Base-by-base conservation (phyloP, 2,888 invertebrate species). In the Chymomyza fuscimana region DNA sequence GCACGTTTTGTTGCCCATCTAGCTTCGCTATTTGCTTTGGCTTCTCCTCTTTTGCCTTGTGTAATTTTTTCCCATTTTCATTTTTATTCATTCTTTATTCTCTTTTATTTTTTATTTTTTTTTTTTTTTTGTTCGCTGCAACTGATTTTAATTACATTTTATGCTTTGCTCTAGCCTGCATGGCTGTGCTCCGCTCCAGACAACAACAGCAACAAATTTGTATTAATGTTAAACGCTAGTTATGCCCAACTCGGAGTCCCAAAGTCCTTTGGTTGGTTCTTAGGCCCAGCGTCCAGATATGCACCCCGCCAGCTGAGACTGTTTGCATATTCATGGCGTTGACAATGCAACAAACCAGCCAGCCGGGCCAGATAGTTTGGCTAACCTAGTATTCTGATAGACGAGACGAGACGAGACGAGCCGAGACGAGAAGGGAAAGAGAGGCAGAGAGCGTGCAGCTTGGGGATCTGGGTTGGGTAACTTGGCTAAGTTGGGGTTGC, bases 141-240 rank as follows among this genome's bases (percentile, higher is more conserved):
- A 75, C 76, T 76, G 73, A 76, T 76, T 76, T 76, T 76, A 76
- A 76, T 76, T 76, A 76, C 76, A 76, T 72, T 76, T 76, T 76
- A 76, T 76, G 67, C 63, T 58, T 60, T 40, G 64, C 22, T 15
- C 50, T 15, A 32, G 29, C 12, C 50, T 25, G 2, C 56, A 19
- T 25, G 16, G 52, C 51, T 51, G 32, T 29, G 60, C 36, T 19
- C 54, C 61, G 60, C 36, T 19, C 54, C 61, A 46, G 56, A 66
- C 75, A 70, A 46, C 40, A 46, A 46, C 40, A 46, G 12, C 40
- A 46, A 76, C 76, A 75, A 76, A 75, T 75, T 75, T 75, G 64
- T 75, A 75, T 76, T 75, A 75, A 75, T 75, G 76, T 76, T 75
- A 75, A 75, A 72, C 75, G 76, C 76, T 75, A 75, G 75, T 75